These are phyloP conservation scores for Crocuta crocuta DNA, from an alignment of 2,113 vertebrate species.

Conservation along the genomic window DNA sequence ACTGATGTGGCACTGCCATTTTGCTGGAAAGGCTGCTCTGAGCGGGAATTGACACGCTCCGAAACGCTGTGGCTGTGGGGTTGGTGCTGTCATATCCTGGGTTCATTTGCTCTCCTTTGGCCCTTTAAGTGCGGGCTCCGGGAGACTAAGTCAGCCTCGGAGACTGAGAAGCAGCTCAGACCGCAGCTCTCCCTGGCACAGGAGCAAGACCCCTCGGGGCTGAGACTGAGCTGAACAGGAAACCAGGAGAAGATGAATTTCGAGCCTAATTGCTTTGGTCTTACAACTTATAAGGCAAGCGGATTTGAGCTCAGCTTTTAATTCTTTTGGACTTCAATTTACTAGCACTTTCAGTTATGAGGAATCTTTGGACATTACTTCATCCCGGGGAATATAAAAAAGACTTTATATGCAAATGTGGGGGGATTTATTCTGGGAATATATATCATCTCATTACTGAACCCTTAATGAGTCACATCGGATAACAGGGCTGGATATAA, in stretches of 20 bases:
- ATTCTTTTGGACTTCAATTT: neutral
- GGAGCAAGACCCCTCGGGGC: neutral
- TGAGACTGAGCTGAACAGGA: neutral
- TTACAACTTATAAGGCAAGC: neutral
- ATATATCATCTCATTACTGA: neutral
- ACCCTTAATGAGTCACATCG: neutral
- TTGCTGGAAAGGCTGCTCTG: neutral
- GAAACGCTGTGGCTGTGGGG: fast-evolving
- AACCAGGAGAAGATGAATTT: neutral
- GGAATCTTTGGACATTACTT: neutral
- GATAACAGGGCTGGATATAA: neutral
- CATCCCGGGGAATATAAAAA: neutral
- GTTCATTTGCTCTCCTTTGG: neutral
- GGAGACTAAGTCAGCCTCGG: neutral
- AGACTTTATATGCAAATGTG: neutral
- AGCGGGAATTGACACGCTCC: neutral
- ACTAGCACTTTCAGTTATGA: neutral
- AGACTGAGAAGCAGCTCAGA: neutral
- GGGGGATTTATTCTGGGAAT: neutral
- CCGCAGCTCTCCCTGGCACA: neutral
- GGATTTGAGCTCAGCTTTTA: neutral
- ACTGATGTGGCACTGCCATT: neutral
- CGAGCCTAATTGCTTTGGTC: neutral
- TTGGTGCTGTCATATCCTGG: too few relatives aligned
- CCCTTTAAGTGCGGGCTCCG: neutral